Percentiles rank a stretch among this genome's conserved stretches.
phyloP scores from a whole-genome alignment of 2,113 vertebrate species.

The Pheucticus melanocephalus region DNA sequence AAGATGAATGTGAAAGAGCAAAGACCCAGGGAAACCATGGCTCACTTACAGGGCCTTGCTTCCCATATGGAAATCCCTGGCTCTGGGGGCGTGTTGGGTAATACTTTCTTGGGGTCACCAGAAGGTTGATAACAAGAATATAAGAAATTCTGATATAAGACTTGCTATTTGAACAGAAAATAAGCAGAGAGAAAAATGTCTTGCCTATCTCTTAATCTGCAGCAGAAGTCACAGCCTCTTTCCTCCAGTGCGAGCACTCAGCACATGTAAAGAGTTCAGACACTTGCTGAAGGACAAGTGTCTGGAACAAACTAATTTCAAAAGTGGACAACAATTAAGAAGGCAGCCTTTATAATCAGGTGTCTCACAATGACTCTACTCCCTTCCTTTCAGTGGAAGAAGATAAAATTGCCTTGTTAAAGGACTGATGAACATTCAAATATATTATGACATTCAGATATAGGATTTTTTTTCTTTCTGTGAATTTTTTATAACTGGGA shows the following conservation, averaged over 20 bases:
- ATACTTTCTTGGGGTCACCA: neutral
- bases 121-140: neutral
- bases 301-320: neutral
- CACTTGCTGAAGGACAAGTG: neutral
- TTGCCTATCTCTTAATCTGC: neutral
- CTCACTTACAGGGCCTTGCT: neutral
- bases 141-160: neutral
- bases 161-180: neutral
- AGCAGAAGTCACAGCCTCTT: neutral
- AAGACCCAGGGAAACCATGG: neutral
- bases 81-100: neutral
- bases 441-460: neutral
- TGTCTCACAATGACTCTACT: neutral
- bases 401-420: neutral
- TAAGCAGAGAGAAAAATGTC: neutral
- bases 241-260: neutral
- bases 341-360: neutral
- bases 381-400: neutral
- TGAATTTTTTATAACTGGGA: neutral
- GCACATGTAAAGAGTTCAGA: neutral
- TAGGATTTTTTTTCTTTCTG: neutral
- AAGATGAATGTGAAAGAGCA: neutral
- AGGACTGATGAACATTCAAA: neutral
- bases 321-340: neutral
- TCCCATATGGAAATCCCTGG: neutral